Evolutionary conservation across 1,140 invertebrate genomes (phyloP).

Genomic region (Coptotermes formosanus): DNA sequence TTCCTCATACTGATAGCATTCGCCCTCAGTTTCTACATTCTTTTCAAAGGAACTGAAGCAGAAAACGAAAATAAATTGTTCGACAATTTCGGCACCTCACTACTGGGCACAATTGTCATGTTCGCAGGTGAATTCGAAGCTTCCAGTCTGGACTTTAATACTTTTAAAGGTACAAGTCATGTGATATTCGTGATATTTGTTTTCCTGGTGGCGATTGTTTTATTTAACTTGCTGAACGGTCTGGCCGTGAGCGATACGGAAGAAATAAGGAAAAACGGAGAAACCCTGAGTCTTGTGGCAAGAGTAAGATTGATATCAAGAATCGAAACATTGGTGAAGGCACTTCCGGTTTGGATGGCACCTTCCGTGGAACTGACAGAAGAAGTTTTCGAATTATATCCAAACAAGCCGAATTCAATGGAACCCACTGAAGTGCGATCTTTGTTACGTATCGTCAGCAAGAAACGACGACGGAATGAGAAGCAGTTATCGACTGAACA

Average conservation of each 20-base stretch:
- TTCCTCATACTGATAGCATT: slow-evolving; percentile 70
- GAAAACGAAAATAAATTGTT: not conserved
- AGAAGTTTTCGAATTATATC: not conserved
- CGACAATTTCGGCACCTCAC: slow-evolving; percentile 53
- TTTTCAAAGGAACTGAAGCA: slow-evolving; percentile 34
- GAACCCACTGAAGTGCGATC: not conserved
- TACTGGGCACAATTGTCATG: slow-evolving; percentile 81
- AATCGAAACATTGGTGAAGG: not conserved
- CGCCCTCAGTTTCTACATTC: slow-evolving; percentile 41
- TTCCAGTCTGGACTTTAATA: slow-evolving; percentile 66
- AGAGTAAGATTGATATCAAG: slow-evolving; percentile 60
- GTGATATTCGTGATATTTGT: slow-evolving; percentile 74
- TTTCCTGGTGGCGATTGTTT: slow-evolving; percentile 74
- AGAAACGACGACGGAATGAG: not conserved
- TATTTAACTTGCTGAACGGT: slow-evolving; percentile 78
- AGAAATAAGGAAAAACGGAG: slow-evolving; percentile 70
- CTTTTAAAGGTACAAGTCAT: slow-evolving; percentile 63
- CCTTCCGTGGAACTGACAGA: not conserved
- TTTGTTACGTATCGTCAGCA: not conserved
- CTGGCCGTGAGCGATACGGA: slow-evolving; percentile 76
- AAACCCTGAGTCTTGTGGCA: slow-evolving; percentile 69
- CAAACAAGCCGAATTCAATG: not conserved
- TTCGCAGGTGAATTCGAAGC: slow-evolving; percentile 80
- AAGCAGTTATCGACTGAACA: not conserved
- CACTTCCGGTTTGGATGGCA: not conserved